Evolutionary conservation across 1,140 invertebrate genomes (phyloP).

Genomic region (Anoplolepis gracilipes): DNA sequence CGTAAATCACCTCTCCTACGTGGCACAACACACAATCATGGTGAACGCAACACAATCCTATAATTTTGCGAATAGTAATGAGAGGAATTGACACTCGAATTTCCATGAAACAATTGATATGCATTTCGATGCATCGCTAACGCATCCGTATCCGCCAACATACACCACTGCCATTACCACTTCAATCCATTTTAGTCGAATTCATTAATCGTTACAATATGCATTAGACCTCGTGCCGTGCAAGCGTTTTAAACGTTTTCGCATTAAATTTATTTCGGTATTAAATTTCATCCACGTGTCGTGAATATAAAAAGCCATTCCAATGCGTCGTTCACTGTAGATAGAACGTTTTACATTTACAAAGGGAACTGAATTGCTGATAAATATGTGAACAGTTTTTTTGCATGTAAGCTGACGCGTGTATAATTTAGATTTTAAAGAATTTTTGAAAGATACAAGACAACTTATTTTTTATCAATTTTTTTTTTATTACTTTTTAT

Average conservation of each 20-base stretch:
- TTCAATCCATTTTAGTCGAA: slow-evolving; percentile 70
- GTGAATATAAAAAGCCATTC: slow-evolving; percentile 48
- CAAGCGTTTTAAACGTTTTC: slow-evolving; percentile 70
- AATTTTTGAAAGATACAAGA: not conserved
- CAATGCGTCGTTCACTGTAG: slow-evolving; percentile 1
- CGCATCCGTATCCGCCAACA: slow-evolving; percentile 62
- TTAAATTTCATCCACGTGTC: slow-evolving; percentile 10
- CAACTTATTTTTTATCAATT: not conserved
- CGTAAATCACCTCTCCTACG: slow-evolving; percentile 68
- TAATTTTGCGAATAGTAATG: slow-evolving; percentile 74
- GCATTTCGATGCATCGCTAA: slow-evolving; percentile 69
- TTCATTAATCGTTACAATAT: slow-evolving; percentile 74
- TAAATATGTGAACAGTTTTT: not conserved
- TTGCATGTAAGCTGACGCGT: not conserved
- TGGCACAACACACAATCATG: slow-evolving; percentile 52
- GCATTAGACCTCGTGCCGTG: slow-evolving; percentile 65
- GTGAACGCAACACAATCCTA: slow-evolving; percentile 58
- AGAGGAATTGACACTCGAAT: slow-evolving; percentile 73
- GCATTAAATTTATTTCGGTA: slow-evolving; percentile 61
- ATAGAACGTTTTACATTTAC: not conserved
- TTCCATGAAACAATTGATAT: slow-evolving; percentile 77
- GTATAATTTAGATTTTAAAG: not conserved
- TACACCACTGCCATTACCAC: slow-evolving; percentile 69
- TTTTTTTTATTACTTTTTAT: not conserved
- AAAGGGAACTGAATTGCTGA: not conserved